These are phyloP conservation scores for Anabas testudineus DNA, from an alignment of 2,797 vertebrate species.

Conservation along the genomic window DNA sequence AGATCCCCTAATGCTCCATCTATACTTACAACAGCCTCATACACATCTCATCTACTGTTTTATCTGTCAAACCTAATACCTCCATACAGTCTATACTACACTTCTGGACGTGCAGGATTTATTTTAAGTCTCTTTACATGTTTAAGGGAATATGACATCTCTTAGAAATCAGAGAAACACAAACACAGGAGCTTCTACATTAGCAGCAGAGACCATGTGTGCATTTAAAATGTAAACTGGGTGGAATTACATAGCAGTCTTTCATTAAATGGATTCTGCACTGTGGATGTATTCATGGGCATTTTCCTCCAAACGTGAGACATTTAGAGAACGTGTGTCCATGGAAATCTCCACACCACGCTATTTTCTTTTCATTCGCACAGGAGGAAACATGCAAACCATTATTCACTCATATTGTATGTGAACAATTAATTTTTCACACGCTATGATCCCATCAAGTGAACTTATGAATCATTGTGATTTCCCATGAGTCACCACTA, in stretches of 20 bases:
- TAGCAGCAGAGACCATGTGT: not conserved
- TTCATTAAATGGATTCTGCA: not conserved
- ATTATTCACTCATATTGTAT: not conserved
- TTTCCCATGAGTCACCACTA: slow-evolving; percentile 17
- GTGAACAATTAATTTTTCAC: slow-evolving; percentile 16
- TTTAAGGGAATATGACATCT: slow-evolving; percentile 30
- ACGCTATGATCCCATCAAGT: slow-evolving; percentile 14
- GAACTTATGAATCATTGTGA: slow-evolving; percentile 16
- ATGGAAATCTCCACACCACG: not conserved
- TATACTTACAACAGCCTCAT: slow-evolving; percentile 42
- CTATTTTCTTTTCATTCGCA: slow-evolving; percentile 11
- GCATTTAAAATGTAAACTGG: not conserved
- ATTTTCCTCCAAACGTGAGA: too few species aligned
- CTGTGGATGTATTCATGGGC: too few species aligned
- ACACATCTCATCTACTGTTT: slow-evolving; percentile 50
- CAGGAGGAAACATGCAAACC: not conserved
- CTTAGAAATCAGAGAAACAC: slow-evolving; percentile 12
- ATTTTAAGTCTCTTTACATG: too few species aligned
- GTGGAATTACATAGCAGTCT: not conserved
- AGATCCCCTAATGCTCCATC: slow-evolving; percentile 51
- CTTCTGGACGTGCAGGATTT: not conserved
- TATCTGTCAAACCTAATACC: slow-evolving; percentile 13
- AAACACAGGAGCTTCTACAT: not conserved
- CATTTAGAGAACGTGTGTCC: slow-evolving; percentile 17
- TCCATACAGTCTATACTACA: not conserved